Evolutionary conservation across 2,113 vertebrate species (phyloP), one percentile per base, ranked within the genome.

Genomic region (Recurvirostra avosetta): DNA sequence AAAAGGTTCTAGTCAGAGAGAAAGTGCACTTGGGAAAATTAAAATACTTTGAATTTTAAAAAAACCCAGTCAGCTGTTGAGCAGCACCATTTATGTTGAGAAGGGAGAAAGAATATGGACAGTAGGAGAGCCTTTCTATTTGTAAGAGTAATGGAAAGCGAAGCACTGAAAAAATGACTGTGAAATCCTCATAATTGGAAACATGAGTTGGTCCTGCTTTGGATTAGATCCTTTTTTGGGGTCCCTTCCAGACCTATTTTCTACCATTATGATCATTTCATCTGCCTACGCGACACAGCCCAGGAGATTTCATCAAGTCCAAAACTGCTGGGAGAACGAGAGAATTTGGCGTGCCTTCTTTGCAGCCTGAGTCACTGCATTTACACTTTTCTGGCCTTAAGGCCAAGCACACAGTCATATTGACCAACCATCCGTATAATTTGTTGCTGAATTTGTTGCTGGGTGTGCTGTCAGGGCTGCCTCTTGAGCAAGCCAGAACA

Each of bases 341-440:
- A 86, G 19, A 19, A 66, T 82, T 75, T 75, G 41, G 15, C 1
- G 0, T 45, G 53, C 55, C 25, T n/a, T 32, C 32, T 68, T 47
- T 63, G 43, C 45, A 62, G 29, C 16, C 30, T 71, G 8, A 58
- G 41, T 56, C 58, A 58, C 36, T 65, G 16, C 34, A 15, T 15
- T 85, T 65, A 41, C 16, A 15, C 16, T 49, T 71, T 83, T 27
- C 62, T 79, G 71, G 62, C 34, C 49, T 10, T 61, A 18, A 58
- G 25, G 63, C 66, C 53, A 68, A 90, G 17, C 36, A 34, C 23
- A 49, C 15, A 32, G 36, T 66, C 58, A 8, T 72, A 73, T 45
- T 0, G 0, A 70, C 50, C n/a, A 50, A 49, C 27, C 11, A 61
- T 21, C 58, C 8, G 0, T 47, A 15, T 62, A 56, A 80, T 76